Percentiles rank a stretch among this genome's conserved stretches.
phyloP scores from a whole-genome alignment of 2,797 vertebrate species.

The Enteromius mattozi region DNA sequence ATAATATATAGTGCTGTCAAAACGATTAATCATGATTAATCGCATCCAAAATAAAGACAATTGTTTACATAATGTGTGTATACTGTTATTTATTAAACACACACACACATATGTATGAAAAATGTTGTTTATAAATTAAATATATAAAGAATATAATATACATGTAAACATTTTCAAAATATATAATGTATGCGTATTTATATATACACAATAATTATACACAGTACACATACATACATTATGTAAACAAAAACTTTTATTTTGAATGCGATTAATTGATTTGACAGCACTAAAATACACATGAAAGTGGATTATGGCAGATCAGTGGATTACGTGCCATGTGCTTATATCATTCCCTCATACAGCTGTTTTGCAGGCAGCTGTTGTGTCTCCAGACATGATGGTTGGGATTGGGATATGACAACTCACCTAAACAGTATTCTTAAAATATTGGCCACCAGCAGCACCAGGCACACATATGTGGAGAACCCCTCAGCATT shows the following conservation, averaged over 20 bases:
- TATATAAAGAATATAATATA: no score
- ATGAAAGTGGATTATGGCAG: background rate
- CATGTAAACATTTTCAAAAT: no score
- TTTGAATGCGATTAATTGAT: background rate
- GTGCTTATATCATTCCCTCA: background rate
- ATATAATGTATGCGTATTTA: background rate
- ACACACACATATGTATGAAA: no score
- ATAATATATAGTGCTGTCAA: no score
- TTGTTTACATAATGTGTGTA: no score
- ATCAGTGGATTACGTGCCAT: background rate
- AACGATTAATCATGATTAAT: no score
- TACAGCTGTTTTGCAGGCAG: background rate
- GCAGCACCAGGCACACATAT: constrained; percentile 92
- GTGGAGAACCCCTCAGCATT: constrained; percentile 95
- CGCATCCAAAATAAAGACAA: no score
- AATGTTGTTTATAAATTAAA: no score
- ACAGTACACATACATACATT: background rate
- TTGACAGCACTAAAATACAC: background rate
- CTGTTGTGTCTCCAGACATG: background rate
- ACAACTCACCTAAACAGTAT: constrained; percentile 91
- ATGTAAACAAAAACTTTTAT: background rate
- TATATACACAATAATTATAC: background rate
- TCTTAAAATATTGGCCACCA: constrained; percentile 93
- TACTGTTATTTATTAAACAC: no score
- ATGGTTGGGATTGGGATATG: no score